These are phyloP conservation scores for Podarcis raffonei DNA, from an alignment of 2,113 vertebrate species.

Conservation along the genomic window DNA sequence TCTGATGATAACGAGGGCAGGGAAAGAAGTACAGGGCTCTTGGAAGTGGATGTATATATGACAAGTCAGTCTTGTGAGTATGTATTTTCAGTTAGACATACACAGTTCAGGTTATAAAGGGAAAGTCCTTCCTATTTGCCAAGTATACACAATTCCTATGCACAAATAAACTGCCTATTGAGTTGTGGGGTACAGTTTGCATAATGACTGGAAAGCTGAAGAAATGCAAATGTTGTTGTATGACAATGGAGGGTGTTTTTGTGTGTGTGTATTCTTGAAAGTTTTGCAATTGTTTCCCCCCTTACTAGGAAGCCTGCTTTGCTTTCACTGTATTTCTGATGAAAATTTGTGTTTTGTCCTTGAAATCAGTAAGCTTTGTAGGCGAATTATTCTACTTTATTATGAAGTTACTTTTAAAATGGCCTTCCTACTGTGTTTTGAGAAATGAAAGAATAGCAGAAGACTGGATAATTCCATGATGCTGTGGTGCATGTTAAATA, in stretches of 20 bases:
- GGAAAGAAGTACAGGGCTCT: too few relatives aligned
- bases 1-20: too few relatives aligned
- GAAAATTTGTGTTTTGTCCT: slow-evolving; percentile 44
- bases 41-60: too few relatives aligned
- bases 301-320: slow-evolving; percentile 51
- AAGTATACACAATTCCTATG: too few relatives aligned
- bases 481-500: background rate
- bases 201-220: background rate
- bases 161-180: too few relatives aligned
- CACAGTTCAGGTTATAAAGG: too few relatives aligned
- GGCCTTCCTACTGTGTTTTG: background rate
- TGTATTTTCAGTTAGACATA: too few relatives aligned
- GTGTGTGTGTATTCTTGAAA: background rate
- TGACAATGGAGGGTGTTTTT: too few relatives aligned
- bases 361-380: slow-evolving; percentile 28
- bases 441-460: background rate
- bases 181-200: too few relatives aligned
- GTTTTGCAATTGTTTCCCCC: background rate
- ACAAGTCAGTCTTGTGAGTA: too few relatives aligned
- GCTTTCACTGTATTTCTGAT: slow-evolving; percentile 48
- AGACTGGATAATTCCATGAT: background rate
- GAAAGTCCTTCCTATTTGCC: too few relatives aligned
- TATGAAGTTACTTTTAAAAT: background rate
- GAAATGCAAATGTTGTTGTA: background rate
- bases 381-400: slow-evolving; percentile 36